Conservation (phyloP, 2,113 vertebrate species). For the Boulengeromyrus knoepffleri region DNA sequence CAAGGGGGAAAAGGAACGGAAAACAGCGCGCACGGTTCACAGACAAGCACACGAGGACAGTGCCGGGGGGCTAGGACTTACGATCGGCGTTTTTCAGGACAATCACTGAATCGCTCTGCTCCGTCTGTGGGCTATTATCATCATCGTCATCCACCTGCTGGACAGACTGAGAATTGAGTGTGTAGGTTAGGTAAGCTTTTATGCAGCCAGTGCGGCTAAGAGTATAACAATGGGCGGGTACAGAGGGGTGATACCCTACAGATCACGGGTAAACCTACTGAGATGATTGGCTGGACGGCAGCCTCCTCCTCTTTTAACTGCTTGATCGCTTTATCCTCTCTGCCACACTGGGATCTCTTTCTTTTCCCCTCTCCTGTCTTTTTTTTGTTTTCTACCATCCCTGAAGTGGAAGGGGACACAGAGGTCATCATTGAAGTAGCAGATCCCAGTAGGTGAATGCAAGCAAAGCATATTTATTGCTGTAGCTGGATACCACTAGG, state of each 20-base stretch:
- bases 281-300: conserved; percentile 23
- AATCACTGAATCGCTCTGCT: not conserved
- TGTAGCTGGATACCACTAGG: not conserved
- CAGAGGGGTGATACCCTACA: not conserved
- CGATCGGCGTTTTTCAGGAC: conserved; percentile 21
- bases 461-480: not conserved
- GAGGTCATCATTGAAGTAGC: not conserved
- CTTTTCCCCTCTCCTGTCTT: conserved; percentile 29
- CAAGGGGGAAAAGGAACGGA: not conserved
- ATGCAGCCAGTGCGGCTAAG: not conserved
- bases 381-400: conserved; percentile 22
- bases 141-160: conserved; percentile 27
- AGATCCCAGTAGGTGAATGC: not conserved
- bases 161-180: not conserved
- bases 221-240: not conserved
- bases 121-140: not conserved
- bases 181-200: not conserved
- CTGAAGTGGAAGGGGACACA: conserved; percentile 25
- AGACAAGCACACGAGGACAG: not conserved
- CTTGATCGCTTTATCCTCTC: conserved; percentile 30
- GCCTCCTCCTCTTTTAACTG: conserved; percentile 36
- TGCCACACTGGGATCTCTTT: conserved; percentile 25
- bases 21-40: not conserved
- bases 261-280: conserved; percentile 29
- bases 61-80: conserved; percentile 27